These are phyloP conservation scores for Stichodactyla helianthus DNA, from an alignment of 64 coral and sea anemone species.

Conservation along the genomic window DNA sequence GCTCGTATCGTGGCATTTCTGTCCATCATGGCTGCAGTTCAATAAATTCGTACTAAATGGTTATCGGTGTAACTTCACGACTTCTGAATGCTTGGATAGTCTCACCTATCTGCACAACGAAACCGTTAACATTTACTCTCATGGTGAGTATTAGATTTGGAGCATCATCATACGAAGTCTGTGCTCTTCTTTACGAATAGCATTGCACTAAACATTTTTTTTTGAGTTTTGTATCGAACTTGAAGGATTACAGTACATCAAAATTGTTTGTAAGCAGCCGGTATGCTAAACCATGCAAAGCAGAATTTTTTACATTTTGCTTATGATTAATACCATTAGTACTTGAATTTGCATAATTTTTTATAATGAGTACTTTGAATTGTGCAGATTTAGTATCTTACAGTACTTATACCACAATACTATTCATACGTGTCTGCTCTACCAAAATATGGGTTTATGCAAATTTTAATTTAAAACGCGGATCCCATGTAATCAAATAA, in stretches of 20 bases:
- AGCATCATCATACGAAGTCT: neutral
- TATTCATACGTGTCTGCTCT: neutral
- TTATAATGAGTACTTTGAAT: too few species aligned
- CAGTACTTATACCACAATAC: neutral
- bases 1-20: slow-evolving; percentile 17
- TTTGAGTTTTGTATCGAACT: too few species aligned
- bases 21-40: slow-evolving; percentile 79
- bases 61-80: slow-evolving; percentile 64
- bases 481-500: too few species aligned
- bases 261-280: too few species aligned
- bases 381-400: too few species aligned
- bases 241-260: too few species aligned
- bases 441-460: too few species aligned
- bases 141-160: slow-evolving; percentile 52
- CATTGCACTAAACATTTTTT: neutral
- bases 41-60: slow-evolving; percentile 73
- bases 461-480: neutral
- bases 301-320: too few species aligned
- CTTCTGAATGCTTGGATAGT: slow-evolving; percentile 70
- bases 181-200: neutral
- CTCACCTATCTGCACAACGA: slow-evolving; percentile 93
- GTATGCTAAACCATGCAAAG: too few species aligned
- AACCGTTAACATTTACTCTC: slow-evolving; percentile 85
- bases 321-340: too few species aligned
- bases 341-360: too few species aligned